A percentile compares a stretch with the other conserved stretches of the same genome.
Evolutionary conservation across 2,888 invertebrate species (phyloP).

Genomic region (Hypomecis atomaria): DNA sequence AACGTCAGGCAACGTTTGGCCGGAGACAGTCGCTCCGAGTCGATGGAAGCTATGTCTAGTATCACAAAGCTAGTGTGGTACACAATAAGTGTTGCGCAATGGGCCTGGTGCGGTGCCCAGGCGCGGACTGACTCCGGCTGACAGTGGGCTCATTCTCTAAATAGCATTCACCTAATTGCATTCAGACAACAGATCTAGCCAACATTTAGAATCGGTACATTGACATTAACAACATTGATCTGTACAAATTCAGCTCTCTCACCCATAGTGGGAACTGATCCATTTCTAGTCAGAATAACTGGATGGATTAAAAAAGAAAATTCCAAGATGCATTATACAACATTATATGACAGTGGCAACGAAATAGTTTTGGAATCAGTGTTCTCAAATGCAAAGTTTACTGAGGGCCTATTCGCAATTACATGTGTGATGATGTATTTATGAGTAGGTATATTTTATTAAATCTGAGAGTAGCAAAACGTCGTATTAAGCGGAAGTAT

Average conservation of each 20-base stretch:
- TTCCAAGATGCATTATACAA: constrained; percentile 73
- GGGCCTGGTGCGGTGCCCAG: constrained; percentile 35
- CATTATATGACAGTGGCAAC: constrained; percentile 32
- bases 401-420: constrained; percentile 22
- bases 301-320: constrained; percentile 81
- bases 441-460: constrained; percentile 14
- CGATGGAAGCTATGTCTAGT: constrained; percentile 27
- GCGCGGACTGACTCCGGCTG: constrained; percentile 73
- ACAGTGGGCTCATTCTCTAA: constrained; percentile 75
- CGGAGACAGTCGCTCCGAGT: constrained; percentile 67
- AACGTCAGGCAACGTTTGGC: constrained; percentile 62
- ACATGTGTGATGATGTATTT: constrained; percentile 31
- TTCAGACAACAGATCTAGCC: constrained; percentile 80
- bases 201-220: constrained; percentile 72
- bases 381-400: constrained; percentile 28
- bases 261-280: constrained; percentile 87
- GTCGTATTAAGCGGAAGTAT: constrained; percentile 6
- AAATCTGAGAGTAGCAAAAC: constrained; percentile 22
- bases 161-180: constrained; percentile 82
- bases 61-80: constrained; percentile 26
- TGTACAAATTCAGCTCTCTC: constrained; percentile 82
- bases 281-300: constrained; percentile 87
- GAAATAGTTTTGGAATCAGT: constrained; percentile 19
- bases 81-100: constrained; percentile 29
- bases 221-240: constrained; percentile 78